These are phyloP conservation scores for Percopsis transmontana DNA, from an alignment of 2,113 vertebrate genomes.

Conservation along the genomic window DNA sequence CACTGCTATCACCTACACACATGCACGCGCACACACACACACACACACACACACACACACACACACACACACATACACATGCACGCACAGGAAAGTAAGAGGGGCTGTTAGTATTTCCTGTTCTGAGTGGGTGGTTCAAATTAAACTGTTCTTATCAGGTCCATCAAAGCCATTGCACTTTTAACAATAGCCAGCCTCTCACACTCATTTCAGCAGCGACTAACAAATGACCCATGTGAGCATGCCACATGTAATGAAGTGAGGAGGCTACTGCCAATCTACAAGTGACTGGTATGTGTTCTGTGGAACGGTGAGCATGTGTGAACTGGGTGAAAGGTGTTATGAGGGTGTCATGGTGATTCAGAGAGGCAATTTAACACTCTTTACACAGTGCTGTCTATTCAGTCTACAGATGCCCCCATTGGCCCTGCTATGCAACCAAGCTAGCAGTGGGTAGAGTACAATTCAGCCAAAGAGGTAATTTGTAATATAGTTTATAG, in stretches of 20 bases:
- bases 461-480: not conserved
- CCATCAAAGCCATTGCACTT: constrained; percentile 16
- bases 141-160: constrained; percentile 30
- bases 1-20: constrained; percentile 87
- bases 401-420: constrained; percentile 4
- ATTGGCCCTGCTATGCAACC: not conserved
- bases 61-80: constrained; percentile 32
- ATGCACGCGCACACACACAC: constrained; percentile 19
- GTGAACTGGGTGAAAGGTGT: constrained; percentile 7
- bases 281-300: constrained; percentile 12
- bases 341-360: not conserved
- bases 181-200: constrained; percentile 19
- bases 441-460: not conserved
- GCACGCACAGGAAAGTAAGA: constrained; percentile 6
- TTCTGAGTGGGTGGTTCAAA: constrained; percentile 17
- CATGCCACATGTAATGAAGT: not conserved
- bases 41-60: constrained; percentile 29
- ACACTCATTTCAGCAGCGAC: not conserved
- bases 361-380: constrained; percentile 7
- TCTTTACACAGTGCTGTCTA: constrained; percentile 15
- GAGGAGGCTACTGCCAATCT: not conserved
- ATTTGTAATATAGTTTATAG: not conserved
- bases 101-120: constrained; percentile 48
- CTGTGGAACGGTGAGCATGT: constrained; percentile 37
- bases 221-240: not conserved